phyloP scores from a whole-genome alignment of 1,140 invertebrate genomes.

The Neuroterus valhalla region DNA sequence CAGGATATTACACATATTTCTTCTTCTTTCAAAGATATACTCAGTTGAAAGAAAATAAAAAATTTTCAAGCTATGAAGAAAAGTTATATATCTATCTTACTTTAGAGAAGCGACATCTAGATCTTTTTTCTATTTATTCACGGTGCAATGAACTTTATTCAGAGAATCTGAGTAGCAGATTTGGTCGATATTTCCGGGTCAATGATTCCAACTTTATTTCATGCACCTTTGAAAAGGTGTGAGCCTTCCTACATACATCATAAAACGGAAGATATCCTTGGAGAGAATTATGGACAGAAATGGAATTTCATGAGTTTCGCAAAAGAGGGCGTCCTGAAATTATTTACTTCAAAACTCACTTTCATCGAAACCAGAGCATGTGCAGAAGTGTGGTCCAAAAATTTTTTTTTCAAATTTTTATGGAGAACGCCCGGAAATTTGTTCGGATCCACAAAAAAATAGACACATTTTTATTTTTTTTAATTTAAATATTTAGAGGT shows the following conservation, averaged over 20 bases:
- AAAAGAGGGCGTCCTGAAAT: background rate
- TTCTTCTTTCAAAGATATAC: no score
- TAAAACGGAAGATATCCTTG: conserved; percentile 1
- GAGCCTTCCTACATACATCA: conserved; percentile 2
- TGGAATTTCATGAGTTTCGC: conserved; percentile 1
- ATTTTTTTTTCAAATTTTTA: no score
- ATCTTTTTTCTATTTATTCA: background rate
- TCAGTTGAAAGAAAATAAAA: no score
- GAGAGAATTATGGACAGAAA: background rate
- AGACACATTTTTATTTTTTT: no score
- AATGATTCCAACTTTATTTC: conserved; percentile 2
- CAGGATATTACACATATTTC: no score
- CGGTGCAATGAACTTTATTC: conserved; percentile 10
- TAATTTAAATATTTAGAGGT: no score
- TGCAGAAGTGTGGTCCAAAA: no score
- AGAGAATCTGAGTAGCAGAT: background rate
- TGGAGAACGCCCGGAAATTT: no score
- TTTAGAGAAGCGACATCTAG: background rate
- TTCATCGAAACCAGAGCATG: background rate
- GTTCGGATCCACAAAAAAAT: no score
- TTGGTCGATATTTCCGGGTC: conserved; percentile 9
- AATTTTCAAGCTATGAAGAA: no score
- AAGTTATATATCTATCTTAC: background rate
- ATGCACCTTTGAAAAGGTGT: background rate
- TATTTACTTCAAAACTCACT: background rate